phyloP scores from a whole-genome alignment of 2,797 vertebrate genomes.

The Fringilla coelebs region DNA sequence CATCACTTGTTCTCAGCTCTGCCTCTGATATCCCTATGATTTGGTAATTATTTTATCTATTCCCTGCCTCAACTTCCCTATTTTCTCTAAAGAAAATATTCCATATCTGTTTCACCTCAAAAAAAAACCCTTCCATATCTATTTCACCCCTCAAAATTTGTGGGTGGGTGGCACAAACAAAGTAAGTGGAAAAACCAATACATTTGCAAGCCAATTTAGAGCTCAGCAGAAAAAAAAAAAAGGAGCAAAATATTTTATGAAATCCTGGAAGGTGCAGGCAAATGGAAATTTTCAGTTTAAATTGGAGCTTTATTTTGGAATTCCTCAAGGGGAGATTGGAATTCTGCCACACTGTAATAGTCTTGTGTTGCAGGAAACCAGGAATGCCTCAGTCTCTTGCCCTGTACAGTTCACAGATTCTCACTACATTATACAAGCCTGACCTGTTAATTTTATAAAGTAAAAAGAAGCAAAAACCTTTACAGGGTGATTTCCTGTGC shows the following conservation, averaged over 20 bases:
- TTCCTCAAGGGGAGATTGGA: conserved; percentile 4
- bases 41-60: neutral
- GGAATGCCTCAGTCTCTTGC: neutral
- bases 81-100: neutral
- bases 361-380: neutral
- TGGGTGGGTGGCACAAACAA: neutral
- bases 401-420: neutral
- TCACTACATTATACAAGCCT: neutral
- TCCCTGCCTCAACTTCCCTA: neutral
- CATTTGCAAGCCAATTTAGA: neutral
- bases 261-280: neutral
- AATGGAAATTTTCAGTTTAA: conserved; percentile 18
- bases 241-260: neutral
- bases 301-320: conserved; percentile 6
- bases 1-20: neutral
- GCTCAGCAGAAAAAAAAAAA: neutral
- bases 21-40: neutral
- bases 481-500: neutral
- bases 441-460: conserved; percentile 4
- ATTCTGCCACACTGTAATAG: neutral
- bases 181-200: neutral
- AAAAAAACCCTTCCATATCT: neutral
- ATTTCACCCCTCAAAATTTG: neutral
- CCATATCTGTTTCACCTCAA: neutral
- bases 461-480: neutral